Conservation (phyloP, 2,113 vertebrate species). For the Shinisaurus crocodilurus region DNA sequence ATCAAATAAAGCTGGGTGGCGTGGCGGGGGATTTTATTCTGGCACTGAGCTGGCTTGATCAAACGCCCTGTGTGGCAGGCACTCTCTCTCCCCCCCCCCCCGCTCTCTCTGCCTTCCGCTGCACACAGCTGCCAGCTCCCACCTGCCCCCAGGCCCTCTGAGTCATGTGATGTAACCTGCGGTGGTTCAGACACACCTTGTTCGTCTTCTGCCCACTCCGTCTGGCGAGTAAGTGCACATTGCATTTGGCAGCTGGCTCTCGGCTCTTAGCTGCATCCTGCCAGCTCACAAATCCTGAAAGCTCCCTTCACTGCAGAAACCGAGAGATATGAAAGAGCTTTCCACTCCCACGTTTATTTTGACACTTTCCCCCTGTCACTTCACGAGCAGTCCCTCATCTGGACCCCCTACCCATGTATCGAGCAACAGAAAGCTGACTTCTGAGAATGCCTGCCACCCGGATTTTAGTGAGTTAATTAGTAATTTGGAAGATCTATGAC, state of each 20-base stretch:
- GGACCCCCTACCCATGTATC: not conserved
- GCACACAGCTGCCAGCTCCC: constrained; percentile 74
- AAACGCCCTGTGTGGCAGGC: no score
- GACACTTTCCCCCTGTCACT: not conserved
- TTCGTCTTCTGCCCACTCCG: constrained; percentile 51
- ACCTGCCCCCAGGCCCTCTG: constrained; percentile 65
- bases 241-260: constrained; percentile 54
- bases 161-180: constrained; percentile 42
- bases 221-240: constrained; percentile 33
- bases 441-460: no score
- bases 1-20: not conserved
- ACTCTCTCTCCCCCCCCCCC: not conserved
- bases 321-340: not conserved
- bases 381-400: not conserved
- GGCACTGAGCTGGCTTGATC: no score
- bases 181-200: constrained; percentile 40
- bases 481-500: no score
- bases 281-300: constrained; percentile 27
- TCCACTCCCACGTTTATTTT: not conserved
- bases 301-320: not conserved
- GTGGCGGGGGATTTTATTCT: constrained; percentile 51
- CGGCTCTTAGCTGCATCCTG: constrained; percentile 45
- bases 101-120: no score
- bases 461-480: no score
- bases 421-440: no score